Percentiles rank a stretch among this genome's conserved stretches.
phyloP scores from a whole-genome alignment of 1,140 invertebrate genomes.

The Bemisia tabaci region DNA sequence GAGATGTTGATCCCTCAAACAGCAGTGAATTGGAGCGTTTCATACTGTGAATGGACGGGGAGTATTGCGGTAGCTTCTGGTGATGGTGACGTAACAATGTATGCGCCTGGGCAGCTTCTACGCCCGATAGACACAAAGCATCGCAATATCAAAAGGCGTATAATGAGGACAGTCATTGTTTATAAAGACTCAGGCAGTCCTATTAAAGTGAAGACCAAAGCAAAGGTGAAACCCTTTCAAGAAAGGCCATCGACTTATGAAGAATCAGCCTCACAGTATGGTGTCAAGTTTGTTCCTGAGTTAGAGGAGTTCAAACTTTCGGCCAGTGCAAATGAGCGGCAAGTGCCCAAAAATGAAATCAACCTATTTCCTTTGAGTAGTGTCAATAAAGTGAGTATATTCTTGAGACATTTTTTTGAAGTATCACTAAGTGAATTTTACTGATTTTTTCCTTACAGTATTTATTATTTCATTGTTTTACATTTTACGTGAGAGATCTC shows the following conservation, averaged over 20 bases:
- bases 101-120: background rate
- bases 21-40: background rate
- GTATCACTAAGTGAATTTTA: no score
- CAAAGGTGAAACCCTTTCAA: background rate
- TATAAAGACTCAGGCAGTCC: background rate
- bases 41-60: background rate
- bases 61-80: background rate
- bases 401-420: no score
- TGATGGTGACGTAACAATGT: background rate
- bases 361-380: background rate
- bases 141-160: background rate
- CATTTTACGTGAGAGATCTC: no score
- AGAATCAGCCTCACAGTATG: background rate
- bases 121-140: background rate
- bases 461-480: no score
- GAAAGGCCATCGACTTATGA: background rate
- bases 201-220: background rate
- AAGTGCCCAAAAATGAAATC: background rate
- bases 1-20: background rate
- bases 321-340: background rate
- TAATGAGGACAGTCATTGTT: background rate
- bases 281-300: background rate
- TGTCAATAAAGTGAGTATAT: background rate
- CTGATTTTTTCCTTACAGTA: no score
- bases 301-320: background rate